Conservation (phyloP, 2,113 vertebrate species). For the Sylvicapra grimmia region DNA sequence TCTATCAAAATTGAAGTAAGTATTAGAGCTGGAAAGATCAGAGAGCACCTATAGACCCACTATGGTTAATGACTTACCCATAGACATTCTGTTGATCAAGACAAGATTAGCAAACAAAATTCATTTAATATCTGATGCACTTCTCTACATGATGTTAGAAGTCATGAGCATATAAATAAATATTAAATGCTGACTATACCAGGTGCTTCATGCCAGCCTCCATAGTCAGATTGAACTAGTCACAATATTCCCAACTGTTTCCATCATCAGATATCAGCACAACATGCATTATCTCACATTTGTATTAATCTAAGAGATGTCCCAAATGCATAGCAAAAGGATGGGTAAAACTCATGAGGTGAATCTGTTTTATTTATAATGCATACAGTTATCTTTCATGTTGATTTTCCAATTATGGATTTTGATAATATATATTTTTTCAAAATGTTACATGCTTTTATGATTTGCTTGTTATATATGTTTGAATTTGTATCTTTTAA, state of each 20-base stretch:
- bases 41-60: not conserved
- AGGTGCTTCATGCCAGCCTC: not conserved
- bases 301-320: not conserved
- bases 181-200: not conserved
- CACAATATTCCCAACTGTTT: not conserved
- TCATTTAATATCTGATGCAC: not conserved
- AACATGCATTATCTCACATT: not conserved
- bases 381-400: not conserved
- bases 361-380: not conserved
- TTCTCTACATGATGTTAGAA: not conserved
- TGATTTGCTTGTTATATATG: not conserved
- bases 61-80: not conserved
- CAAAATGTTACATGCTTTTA: not conserved
- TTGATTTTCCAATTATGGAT: not conserved
- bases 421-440: not conserved
- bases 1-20: not conserved
- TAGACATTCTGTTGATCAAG: not conserved
- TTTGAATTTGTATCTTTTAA: not conserved
- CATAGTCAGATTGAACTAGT: not conserved
- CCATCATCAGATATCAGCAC: conserved; percentile 56
- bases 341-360: not conserved
- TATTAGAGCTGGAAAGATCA: not conserved
- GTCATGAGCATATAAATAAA: not conserved
- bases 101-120: not conserved
- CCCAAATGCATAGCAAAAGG: not conserved